Percentiles rank a stretch among this genome's conserved stretches.
Evolutionary conservation across 2,888 invertebrate genomes (phyloP).

Genomic region (Syrista parreyssii): DNA sequence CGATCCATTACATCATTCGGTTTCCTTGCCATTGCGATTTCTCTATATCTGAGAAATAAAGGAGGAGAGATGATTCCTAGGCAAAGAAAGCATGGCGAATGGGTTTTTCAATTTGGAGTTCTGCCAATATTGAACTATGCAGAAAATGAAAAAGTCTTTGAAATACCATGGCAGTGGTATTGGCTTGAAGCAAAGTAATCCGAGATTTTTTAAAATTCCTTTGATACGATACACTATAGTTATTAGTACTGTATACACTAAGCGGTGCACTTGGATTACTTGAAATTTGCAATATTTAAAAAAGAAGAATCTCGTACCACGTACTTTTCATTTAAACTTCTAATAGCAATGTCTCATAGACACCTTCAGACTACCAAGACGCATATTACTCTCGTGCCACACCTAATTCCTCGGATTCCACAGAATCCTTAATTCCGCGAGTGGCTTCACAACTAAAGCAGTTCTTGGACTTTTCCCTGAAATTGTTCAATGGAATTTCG

Average conservation of each 20-base stretch:
- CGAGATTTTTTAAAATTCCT: not conserved
- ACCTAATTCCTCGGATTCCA: not conserved
- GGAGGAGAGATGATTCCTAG: not conserved
- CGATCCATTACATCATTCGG: constrained; percentile 62
- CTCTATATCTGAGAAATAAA: constrained; percentile 6
- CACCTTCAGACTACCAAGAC: not conserved
- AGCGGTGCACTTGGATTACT: too few species aligned
- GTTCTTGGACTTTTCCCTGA: not conserved
- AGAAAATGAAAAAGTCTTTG: not conserved
- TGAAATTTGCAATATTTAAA: not conserved
- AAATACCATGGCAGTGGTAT: not conserved
- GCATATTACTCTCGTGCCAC: not conserved
- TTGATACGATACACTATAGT: not conserved
- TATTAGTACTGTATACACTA: not conserved
- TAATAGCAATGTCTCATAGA: not conserved
- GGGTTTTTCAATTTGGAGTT: constrained; percentile 65
- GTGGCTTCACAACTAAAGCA: not conserved
- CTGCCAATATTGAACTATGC: not conserved
- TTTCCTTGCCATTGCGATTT: constrained; percentile 36
- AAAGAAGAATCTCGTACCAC: not conserved
- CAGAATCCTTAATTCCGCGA: not conserved
- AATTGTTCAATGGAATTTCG: constrained; percentile 1
- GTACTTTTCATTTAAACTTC: not conserved
- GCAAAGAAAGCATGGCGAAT: constrained; percentile 61
- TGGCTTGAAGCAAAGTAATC: not conserved